Evolutionary conservation across 2,888 invertebrate species (phyloP).

Genomic region (Eupithecia pulchellata): DNA sequence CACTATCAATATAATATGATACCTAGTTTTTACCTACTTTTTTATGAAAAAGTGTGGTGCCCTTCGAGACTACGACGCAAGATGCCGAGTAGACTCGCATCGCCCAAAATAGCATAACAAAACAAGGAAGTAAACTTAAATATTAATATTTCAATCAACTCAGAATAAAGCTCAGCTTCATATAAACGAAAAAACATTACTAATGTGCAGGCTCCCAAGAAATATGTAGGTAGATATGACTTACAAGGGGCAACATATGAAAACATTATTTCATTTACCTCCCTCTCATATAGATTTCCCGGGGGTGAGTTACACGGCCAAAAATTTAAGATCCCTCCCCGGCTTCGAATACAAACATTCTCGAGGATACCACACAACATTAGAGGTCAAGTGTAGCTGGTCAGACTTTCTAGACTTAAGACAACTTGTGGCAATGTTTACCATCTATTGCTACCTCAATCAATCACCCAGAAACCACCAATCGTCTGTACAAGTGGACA

Average conservation of each 20-base stretch:
- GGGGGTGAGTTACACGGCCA: constrained; percentile 43
- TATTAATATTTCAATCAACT: constrained; percentile 30
- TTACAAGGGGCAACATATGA: constrained; percentile 51
- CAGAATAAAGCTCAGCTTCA: constrained; percentile 29
- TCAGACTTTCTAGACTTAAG: constrained; percentile 41
- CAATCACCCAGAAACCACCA: constrained; percentile 43
- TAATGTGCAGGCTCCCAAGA: constrained; percentile 36
- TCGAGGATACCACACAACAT: constrained; percentile 28
- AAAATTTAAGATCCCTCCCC: constrained; percentile 34
- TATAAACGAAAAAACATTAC: constrained; percentile 33
- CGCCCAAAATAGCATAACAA: background rate
- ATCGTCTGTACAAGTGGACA: constrained; percentile 26
- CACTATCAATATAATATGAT: no score
- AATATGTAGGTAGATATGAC: constrained; percentile 44
- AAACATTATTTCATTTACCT: constrained; percentile 58
- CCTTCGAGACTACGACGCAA: background rate
- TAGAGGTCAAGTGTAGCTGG: constrained; percentile 38
- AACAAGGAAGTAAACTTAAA: constrained; percentile 14
- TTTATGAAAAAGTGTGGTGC: no score
- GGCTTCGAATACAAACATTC: constrained; percentile 21
- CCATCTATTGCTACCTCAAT: constrained; percentile 47
- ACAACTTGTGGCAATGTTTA: constrained; percentile 44
- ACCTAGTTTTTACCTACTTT: no score
- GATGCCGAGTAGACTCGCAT: background rate
- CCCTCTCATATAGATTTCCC: constrained; percentile 60